Base-by-base conservation (phyloP, 2,888 invertebrate species). In the Hyles lineata region DNA sequence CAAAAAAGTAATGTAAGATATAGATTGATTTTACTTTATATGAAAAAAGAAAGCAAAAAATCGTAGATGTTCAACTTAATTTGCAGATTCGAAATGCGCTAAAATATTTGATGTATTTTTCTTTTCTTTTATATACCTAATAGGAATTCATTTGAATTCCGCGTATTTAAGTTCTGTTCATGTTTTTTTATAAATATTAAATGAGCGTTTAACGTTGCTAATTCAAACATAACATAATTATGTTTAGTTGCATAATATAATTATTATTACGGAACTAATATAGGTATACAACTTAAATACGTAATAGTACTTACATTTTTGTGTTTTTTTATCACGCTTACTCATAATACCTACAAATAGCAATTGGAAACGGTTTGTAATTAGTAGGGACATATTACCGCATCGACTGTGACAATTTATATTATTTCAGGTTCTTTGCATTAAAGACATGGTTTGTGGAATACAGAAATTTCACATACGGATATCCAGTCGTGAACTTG, bases 381-480 rank as follows among this genome's bases (percentile, higher is more conserved):
- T 32, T 23, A 25, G 11, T 23, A n/a, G n/a, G n/a, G n/a, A 67
- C 21, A 43, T 4, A 23, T 23, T 19, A 50, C 21, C 23, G 23
- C 1, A 67, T 25, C 43, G 43, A 17, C 6, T 67, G 43, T 50
- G 2, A 67, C 15, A 50, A 23, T 67, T 6, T 25, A 23, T 32
- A 67, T 67, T 70, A 11, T 93, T 92, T 43, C 88, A 97, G 97
- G 97, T 96, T 97, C 81, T 97, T 97, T 87, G 97, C 97, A 0
- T 94, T 97, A 70, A 96, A 97, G 87, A 96, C 96, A 6, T 98
- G 98, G 98, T 97, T 96, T 87, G 87, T 97, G 73, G 97, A 98
- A 88, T 96, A 96, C 82, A 93, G 96, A 78, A 96, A 97, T 80
- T 98, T 97, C 84, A 96, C 96, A 0, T 98, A 96, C 83, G 97